Percentiles rank a stretch among this genome's conserved stretches.
These are phyloP conservation scores for Lithophane semibrunnea DNA, from an alignment of 2,888 invertebrate species.

Conservation along the genomic window DNA sequence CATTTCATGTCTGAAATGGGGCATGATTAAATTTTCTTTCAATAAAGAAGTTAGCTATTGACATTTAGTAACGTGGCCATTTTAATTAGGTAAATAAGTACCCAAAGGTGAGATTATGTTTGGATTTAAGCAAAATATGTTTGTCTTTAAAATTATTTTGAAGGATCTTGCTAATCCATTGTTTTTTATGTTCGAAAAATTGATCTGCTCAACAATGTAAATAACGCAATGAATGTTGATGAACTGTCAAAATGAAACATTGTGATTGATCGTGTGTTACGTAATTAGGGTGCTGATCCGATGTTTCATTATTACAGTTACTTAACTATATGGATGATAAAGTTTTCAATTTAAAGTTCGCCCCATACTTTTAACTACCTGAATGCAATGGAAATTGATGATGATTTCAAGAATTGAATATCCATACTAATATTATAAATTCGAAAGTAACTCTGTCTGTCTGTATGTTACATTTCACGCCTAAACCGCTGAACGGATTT, in stretches of 20 bases:
- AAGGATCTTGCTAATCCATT: too few relatives aligned
- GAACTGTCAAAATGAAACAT: too few relatives aligned
- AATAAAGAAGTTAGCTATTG: conserved; percentile 1
- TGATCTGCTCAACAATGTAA: too few relatives aligned
- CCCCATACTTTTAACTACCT: background rate
- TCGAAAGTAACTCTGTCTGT: too few relatives aligned
- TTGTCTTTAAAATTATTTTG: background rate
- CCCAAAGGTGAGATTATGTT: background rate
- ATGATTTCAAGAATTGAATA: background rate
- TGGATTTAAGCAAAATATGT: background rate
- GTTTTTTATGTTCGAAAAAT: too few relatives aligned
- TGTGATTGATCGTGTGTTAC: too few relatives aligned
- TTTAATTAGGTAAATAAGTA: background rate
- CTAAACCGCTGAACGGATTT: too few relatives aligned
- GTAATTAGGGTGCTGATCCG: background rate
- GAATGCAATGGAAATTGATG: background rate
- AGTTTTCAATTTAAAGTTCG: background rate
- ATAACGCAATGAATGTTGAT: too few relatives aligned
- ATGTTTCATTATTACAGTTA: background rate
- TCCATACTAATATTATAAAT: too few relatives aligned
- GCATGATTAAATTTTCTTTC: conserved; percentile 23
- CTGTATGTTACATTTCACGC: too few relatives aligned
- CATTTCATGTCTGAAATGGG: conserved; percentile 19
- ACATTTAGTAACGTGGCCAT: conserved; percentile 1
- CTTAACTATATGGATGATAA: background rate